Evolutionary conservation across 2,888 invertebrate species (phyloP), one percentile per base, ranked within the genome.

Genomic region (Lottia scabra): DNA sequence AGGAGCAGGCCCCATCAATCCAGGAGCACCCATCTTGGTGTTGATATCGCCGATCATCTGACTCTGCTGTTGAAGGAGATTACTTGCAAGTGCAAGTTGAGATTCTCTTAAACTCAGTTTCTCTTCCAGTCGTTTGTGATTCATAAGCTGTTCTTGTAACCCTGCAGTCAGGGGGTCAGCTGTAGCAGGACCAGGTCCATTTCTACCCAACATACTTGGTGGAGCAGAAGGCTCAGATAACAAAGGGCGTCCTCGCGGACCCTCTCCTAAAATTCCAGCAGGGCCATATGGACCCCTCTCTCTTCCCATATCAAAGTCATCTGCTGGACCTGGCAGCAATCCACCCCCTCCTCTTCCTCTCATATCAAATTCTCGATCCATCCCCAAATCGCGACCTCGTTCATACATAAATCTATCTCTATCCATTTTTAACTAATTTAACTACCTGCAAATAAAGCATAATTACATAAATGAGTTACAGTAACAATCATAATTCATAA

Each of bases 31-130:
- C 19, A 73, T 67, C 10, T 71, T 38, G 0, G 64, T 56, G 19
- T 56, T 19, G 6, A 56, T 8, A 19, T 56, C 56, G 2, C 56
- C 56, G 12, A 56, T 23, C 65, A 70, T 67, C 16, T 68, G 64
- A 65, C 65, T 71, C 65, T 78, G 78, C 48, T 78, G 75, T 66
- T 76, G 78, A 13, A 78, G 74, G 8, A 78, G 63, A 27, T 73
- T 72, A 23, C 75, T 76, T 16, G 78, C 78, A 62, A 78, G 43
- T 19, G 75, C 75, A 23, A 78, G 68, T 67, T 78, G 78, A 1
- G 75, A 75, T 38, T 75, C 75, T 19, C 75, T 15, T 66, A 75
- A 45, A 19, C 64, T 75, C 38, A 75, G 64, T 63, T 75, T 70
- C 56, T 75, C 72, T 46, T 72, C 68, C 23, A 75, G 68, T 12